These are phyloP conservation scores for Oscheius onirici DNA, from an alignment of 2,888 invertebrate species.

Conservation along the genomic window DNA sequence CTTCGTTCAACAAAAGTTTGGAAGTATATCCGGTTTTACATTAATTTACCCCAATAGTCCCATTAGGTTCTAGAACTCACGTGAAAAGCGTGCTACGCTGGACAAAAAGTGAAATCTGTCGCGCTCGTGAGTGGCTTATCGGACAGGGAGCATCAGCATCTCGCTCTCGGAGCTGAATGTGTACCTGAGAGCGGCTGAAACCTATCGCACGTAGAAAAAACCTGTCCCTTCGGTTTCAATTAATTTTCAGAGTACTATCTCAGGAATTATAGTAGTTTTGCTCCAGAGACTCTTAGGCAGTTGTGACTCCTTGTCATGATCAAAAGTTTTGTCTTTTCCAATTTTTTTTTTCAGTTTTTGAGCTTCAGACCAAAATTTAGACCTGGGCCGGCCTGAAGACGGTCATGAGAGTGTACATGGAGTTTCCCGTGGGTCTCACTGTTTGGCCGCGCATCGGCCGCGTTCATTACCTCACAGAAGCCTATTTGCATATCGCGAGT, in stretches of 20 bases:
- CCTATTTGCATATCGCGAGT: constrained; percentile 33
- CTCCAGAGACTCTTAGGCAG: no score
- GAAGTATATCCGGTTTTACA: no score
- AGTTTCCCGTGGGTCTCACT: constrained; percentile 27
- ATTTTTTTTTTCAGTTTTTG: no score
- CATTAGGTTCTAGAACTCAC: constrained; percentile 20
- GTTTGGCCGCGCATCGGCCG: constrained; percentile 30
- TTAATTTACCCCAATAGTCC: no score
- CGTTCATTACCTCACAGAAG: constrained; percentile 33
- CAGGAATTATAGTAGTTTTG: no score
- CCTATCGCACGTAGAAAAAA: constrained; percentile 5
- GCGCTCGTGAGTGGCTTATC: constrained; percentile 31
- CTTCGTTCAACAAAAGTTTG: no score
- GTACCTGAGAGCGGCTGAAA: constrained; percentile 20
- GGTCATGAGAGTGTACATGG: constrained; percentile 29
- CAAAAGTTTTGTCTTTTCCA: no score
- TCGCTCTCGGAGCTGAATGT: constrained; percentile 21
- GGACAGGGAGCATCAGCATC: constrained; percentile 32
- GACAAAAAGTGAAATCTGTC: constrained; percentile 33
- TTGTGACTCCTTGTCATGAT: no score
- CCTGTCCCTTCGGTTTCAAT: no score
- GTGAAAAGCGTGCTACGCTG: constrained; percentile 26
- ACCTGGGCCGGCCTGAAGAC: constrained; percentile 13
- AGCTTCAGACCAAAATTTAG: not conserved
- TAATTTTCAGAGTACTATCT: no score